Percentiles rank a stretch among this genome's conserved stretches.
Conservation (phyloP, 2,888 invertebrate genomes). For the Cyaniris semiargus region DNA sequence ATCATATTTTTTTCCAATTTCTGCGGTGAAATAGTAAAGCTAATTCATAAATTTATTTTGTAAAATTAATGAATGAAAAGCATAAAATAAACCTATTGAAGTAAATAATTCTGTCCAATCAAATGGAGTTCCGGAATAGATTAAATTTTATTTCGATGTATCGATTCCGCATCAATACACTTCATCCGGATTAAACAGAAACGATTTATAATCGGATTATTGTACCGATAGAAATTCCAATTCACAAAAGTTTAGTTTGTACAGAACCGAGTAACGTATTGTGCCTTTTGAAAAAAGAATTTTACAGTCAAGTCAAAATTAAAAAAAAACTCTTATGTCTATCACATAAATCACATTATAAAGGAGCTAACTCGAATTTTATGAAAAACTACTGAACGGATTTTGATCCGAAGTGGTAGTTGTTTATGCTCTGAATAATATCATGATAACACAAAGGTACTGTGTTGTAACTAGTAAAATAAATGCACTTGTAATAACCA, state of each 20-base stretch:
- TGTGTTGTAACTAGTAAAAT: too few relatives aligned
- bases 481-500: too few relatives aligned
- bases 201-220: conserved; percentile 29
- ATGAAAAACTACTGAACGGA: too few relatives aligned
- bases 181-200: conserved; percentile 5
- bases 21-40: too few relatives aligned
- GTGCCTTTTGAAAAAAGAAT: too few relatives aligned
- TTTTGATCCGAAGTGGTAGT: too few relatives aligned
- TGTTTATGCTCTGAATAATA: too few relatives aligned
- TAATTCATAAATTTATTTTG: background rate
- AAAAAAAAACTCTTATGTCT: background rate
- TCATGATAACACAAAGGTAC: too few relatives aligned
- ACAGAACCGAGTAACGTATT: background rate
- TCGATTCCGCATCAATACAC: background rate
- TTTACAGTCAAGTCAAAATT: too few relatives aligned
- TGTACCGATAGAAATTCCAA: background rate
- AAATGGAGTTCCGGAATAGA: conserved; percentile 15
- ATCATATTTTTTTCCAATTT: too few relatives aligned
- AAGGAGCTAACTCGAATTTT: too few relatives aligned
- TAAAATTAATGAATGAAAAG: background rate
- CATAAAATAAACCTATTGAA: background rate
- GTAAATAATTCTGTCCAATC: background rate
- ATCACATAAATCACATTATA: too few relatives aligned
- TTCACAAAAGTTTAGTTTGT: conserved; percentile 10
- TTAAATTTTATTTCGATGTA: conserved; percentile 11